Evolutionary conservation across 2,113 vertebrate species (phyloP).

Genomic region (Tautogolabrus adspersus): DNA sequence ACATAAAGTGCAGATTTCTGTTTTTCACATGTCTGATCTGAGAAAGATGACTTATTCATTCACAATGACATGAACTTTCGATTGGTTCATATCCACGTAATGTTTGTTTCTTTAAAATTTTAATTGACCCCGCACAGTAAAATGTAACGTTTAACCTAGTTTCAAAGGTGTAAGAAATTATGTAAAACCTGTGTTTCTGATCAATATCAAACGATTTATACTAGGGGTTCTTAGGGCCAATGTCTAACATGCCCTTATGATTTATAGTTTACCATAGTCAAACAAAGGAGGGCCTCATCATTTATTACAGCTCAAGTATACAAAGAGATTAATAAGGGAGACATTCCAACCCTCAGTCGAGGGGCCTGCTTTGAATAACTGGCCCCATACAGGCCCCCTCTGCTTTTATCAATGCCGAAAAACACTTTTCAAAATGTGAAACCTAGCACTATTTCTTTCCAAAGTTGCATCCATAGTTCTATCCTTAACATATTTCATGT

Average conservation of each 20-base stretch:
- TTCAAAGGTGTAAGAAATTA: neutral
- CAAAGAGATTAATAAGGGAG: constrained; percentile 53
- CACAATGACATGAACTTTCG: neutral
- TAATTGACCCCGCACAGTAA: neutral
- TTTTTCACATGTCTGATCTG: constrained; percentile 7
- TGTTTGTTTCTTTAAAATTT: neutral
- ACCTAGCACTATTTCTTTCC: neutral
- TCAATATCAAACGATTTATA: neutral
- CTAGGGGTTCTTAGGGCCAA: too few species aligned
- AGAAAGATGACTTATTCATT: neutral
- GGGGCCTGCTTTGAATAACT: constrained; percentile 38
- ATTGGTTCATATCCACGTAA: neutral
- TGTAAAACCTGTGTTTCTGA: neutral
- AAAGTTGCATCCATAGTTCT: neutral
- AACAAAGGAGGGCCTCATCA: constrained; percentile 19
- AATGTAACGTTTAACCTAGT: neutral
- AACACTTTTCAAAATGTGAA: neutral
- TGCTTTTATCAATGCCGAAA: constrained; percentile 4
- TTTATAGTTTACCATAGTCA: neutral
- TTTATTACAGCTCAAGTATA: constrained; percentile 41
- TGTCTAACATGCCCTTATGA: neutral
- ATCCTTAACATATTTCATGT: neutral
- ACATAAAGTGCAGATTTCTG: neutral
- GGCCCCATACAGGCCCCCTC: neutral
- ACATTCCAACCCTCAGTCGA: constrained; percentile 43